These are phyloP conservation scores for Platyscapa corneri DNA, from an alignment of 1,140 invertebrate species.

Conservation along the genomic window DNA sequence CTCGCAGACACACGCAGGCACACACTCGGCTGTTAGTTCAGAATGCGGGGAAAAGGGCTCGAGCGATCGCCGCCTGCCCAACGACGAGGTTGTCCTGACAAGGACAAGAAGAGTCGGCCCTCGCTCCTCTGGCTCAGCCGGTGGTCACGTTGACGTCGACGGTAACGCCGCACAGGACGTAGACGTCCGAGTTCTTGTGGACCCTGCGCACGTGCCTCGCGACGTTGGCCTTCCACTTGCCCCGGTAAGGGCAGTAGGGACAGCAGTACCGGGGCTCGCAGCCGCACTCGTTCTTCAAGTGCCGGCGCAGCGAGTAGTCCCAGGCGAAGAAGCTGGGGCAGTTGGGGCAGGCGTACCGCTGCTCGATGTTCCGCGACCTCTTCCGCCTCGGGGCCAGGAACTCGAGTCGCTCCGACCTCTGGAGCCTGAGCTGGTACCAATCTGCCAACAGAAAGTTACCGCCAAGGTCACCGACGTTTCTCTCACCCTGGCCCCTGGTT, in stretches of 20 bases:
- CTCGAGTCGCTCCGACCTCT: not conserved
- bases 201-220: conserved; percentile 65
- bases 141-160: not conserved
- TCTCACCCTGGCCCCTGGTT: no score
- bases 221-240: conserved; percentile 70
- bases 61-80: no score
- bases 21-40: no score
- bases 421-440: not conserved
- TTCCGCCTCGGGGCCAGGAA: not conserved
- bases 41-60: no score
- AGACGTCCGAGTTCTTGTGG: conserved; percentile 60
- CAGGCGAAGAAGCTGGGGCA: conserved; percentile 75
- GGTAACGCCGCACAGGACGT: conserved; percentile 50
- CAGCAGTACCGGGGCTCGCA: conserved; percentile 77
- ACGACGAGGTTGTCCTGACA: no score
- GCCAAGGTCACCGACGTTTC: not conserved
- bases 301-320: conserved; percentile 74
- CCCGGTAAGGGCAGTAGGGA: conserved; percentile 74
- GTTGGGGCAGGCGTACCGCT: conserved; percentile 69
- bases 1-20: no score
- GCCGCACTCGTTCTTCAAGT: conserved; percentile 80
- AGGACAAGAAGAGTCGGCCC: no score
- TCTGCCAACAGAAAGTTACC: conserved; percentile 16
- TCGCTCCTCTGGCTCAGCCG: not conserved
- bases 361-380: not conserved